Evolutionary conservation across 2,113 vertebrate genomes (phyloP), one percentile per base, ranked within the genome.

Genomic region (Passer domesticus): DNA sequence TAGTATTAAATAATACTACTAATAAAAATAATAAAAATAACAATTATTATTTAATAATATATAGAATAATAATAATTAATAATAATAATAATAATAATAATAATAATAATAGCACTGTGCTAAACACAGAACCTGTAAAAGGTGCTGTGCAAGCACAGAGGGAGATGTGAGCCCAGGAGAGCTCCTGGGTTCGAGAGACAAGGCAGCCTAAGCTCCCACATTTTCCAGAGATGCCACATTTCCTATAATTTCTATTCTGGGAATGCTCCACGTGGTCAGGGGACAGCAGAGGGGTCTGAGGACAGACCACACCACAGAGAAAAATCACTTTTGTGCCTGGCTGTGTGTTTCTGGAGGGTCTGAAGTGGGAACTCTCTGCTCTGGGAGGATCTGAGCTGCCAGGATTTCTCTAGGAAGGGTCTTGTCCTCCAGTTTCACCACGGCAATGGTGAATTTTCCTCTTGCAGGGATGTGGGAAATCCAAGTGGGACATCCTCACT

Each of bases 191-290:
- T 90, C n/a, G 64, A 55, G 11, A 75, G 35, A 46, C 15, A 23
- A 67, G 30, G 24, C 64, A 89, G 52, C 27, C 3, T 1, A 28
- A 18, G n/a, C 11, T 78, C 33, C 50, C 23, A 27, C 14, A 35
- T 62, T 90, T 90, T 78, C 39, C 49, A 93, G 47, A 53, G 58
- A 12, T 56, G 13, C 14, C 24, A 60, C 39, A 28, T 59, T 43
- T 68, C n/a, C 44, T 44, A 3, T 30, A 50, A 10, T 37, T 31
- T 50, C 27, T 24, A 3, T 35, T 22, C 43, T 92, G 53, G 56
- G 63, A 85, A 41, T 0, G 0, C 20, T 68, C 7, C 31, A 21
- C 0, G 0, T 52, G 35, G 15, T 56, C 47, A 79, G 20, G 50
- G 31, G 15, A 63, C 31, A 75, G 33, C 20, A 82, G 23, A 85